Evolutionary conservation across 2,113 vertebrate species (phyloP), one percentile per base, ranked within the genome.

Genomic region (Caloenas nicobarica): DNA sequence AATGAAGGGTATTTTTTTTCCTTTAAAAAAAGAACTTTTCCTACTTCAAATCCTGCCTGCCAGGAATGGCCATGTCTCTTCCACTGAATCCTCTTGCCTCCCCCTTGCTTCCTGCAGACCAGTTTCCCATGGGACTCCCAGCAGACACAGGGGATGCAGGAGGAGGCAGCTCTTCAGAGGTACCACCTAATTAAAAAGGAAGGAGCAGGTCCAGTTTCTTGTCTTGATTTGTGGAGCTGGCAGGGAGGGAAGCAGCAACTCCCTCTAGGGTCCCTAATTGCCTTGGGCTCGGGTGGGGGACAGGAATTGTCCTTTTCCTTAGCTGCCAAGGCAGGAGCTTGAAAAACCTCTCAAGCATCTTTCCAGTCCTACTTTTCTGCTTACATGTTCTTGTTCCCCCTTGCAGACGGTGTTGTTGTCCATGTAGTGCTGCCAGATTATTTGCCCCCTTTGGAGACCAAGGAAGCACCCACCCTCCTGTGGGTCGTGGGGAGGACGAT

Each of bases 331-430:
- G 24, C 64, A 38, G 42, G 33, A 62, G 50, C 24, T 44, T 28
- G 64, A 57, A 64, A 78, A 83, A 42, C 15, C 7, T 60, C 73
- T 40, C n/a, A 4, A 66, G 18, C 22, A 17, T 42, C 46, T 40
- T 73, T 24, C 18, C 53, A 36, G 25, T 34, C 38, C 58, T n/a
- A 3, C 29, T 29, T 24, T 38, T 53, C 28, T 13, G 29, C 16
- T 58, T 34, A 2, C 2, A 4, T 1, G 1, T 10, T 24, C 60
- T 21, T 15, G 31, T 38, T 33, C 23, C 16, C 18, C 16, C 3
- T 13, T 50, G 50, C 0, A 19, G 36, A 5, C 2, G 22, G 22
- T 4, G 21, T 26, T 17, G 2, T 12, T n/a, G 25, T 14, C 36
- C 22, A 1, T 1, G 2, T 25, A 28, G 40, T 29, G 5, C 69